Base-by-base conservation (phyloP, 2,888 invertebrate genomes). In the Callyntrura sp. region DNA sequence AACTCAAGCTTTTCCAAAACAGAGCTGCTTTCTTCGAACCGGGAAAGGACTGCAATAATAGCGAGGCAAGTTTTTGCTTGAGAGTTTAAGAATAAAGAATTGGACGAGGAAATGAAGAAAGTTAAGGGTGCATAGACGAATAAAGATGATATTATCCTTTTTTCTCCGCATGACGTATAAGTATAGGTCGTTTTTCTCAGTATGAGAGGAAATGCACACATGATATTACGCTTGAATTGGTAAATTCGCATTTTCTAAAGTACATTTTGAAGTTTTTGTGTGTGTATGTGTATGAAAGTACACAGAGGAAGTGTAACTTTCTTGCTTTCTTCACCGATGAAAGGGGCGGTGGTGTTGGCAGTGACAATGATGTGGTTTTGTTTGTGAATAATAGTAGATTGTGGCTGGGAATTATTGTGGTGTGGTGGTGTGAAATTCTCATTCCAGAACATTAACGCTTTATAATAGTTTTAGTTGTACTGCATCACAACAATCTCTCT, bases 381-480 rank as follows among this genome's bases (percentile, higher is more conserved):
- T 85, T 17, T 60, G 55, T 86, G 65, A 79, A 51, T 43, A 81
- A 57, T 48, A 45, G 78, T 17, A 65, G 5, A 43, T 8, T 43
- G 55, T 60, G 62, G 65, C n/a, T n/a, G n/a, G n/a, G 43, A 73
- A 17, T 45, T 70, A 48, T 23, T 87, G 48, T 78, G 25, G 65
- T 23, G 81, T 89, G 25, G 9, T 57, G 90, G 92, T 91, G 92
- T 90, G 88, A 92, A 92, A 55, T 73, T 62, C 83, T 93, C 92
- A 91, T 93, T 93, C 92, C 91, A 90, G 73, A 91, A 91, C 92
- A 93, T 91, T 93, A 92, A 92, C 91, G 90, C 88, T 88, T 85
- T 92, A 90, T 88, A n/a, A n/a, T n/a, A n/a, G n/a, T n/a, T n/a
- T n/a, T n/a, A n/a, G n/a, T n/a, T n/a, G 20, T 12, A 78, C 45